Base-by-base conservation (phyloP, 2,888 invertebrate genomes). In the Oasisia sp. region DNA sequence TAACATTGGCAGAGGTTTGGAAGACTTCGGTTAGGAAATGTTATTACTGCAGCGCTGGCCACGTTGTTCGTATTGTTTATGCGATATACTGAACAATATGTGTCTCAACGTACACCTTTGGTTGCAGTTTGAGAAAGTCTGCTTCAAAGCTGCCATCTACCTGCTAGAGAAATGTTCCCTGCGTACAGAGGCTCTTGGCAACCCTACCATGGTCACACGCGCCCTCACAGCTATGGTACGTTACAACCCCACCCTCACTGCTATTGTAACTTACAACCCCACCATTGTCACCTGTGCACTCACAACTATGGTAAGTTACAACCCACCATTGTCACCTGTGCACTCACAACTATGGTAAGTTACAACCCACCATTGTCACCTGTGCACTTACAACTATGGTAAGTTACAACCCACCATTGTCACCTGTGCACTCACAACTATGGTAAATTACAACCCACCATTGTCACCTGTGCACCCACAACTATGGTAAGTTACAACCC, bases 331-430 rank as follows among this genome's bases (percentile, higher is more conserved):
- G 50, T 50, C 50, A 50, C 50, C 50, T 11, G 50, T 1, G 50
- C 50, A 9, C 50, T 50, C 50, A 50, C 50, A 50, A 11, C 50
- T 50, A 50, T 50, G 50, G 9, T 11, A 50, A 12, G 9, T 50
- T 50, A 50, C 50, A 50, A 50, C 50, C 50, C 0, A 97, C 98
- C 89, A 97, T 97, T 92, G 97, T 97, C 58, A 97, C 97, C 0
- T 97, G 98, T 92, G 98, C 98, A 0, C 97, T 98, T 19, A 98
- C 98, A 1, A 98, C 98, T 0, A 98, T 98, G 91, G 89, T 89
- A 32, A 89, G 89, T 50, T 50, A 50, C 92, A 98, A 98, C 98
- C 98, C 0, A 97, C 98, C 89, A 97, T 97, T 92, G 97, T 97
- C 58, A 97, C 97, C 0, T 97, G 98, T 92, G 98, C 98, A 0